phyloP scores from a whole-genome alignment of 1,140 invertebrate species.

The Ostrea denselamellosa region DNA sequence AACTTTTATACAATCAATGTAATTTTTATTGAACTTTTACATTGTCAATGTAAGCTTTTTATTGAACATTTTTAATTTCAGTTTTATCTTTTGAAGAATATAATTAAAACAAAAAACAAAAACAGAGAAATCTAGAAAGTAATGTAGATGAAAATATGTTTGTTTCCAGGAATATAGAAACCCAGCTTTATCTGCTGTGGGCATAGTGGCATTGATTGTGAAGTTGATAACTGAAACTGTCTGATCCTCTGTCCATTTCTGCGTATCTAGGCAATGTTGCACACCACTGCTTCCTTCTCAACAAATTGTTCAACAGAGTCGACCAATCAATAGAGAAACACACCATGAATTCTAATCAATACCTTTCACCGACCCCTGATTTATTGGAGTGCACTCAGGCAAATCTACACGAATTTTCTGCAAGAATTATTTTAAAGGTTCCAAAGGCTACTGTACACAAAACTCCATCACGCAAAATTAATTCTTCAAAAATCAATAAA shows the following conservation, averaged over 20 bases:
- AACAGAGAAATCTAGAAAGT: no score
- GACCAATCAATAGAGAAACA: slow-evolving; percentile 25
- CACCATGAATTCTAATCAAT: slow-evolving; percentile 32
- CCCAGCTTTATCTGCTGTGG: neutral
- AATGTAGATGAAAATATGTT: neutral
- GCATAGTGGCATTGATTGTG: slow-evolving; percentile 3
- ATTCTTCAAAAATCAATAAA: neutral
- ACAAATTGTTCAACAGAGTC: slow-evolving; percentile 31
- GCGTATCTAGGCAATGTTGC: slow-evolving; percentile 36
- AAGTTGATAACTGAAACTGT: neutral
- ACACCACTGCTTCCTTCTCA: slow-evolving; percentile 9
- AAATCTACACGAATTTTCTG: neutral
- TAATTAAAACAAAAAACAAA: no score
- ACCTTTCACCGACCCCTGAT: slow-evolving; percentile 9
- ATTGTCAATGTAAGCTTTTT: no score
- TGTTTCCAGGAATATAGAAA: neutral
- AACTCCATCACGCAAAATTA: neutral
- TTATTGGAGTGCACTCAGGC: slow-evolving; percentile 24
- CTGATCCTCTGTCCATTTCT: slow-evolving; percentile 20
- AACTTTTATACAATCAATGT: no score
- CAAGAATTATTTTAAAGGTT: slow-evolving; percentile 5
- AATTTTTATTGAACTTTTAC: no score
- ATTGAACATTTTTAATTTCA: no score
- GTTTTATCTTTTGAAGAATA: no score
- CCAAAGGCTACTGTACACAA: neutral